phyloP scores from a whole-genome alignment of 2,113 vertebrate genomes.

The Lepus americanus region DNA sequence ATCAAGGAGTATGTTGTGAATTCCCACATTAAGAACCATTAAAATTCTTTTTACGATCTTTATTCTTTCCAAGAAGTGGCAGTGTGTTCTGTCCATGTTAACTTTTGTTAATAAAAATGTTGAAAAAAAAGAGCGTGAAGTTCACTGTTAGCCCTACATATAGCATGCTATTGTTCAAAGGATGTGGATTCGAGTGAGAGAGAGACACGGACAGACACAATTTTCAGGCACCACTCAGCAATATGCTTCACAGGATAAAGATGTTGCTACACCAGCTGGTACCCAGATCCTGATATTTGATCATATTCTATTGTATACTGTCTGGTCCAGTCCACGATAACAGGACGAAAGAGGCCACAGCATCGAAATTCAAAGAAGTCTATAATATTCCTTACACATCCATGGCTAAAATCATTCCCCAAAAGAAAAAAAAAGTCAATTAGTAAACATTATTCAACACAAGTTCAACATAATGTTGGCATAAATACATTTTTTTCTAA shows the following conservation, averaged over 20 bases:
- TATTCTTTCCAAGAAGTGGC: conserved; percentile 89
- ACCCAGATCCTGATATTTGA: conserved; percentile 97
- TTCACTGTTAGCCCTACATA: conserved; percentile 90
- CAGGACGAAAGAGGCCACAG: conserved; percentile 97
- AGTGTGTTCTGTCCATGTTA: conserved; percentile 92
- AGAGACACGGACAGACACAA: conserved; percentile 84
- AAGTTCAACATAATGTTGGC: not conserved
- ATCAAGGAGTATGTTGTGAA: conserved; percentile 78
- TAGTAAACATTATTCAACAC: conserved; percentile 72
- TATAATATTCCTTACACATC: conserved; percentile 97
- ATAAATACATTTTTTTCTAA: conserved; percentile 53
- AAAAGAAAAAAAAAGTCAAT: conserved; percentile 25
- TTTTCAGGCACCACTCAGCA: conserved; percentile 92
- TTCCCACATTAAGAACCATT: conserved; percentile 88
- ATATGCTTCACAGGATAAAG: conserved; percentile 86
- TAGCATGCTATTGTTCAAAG: conserved; percentile 95
- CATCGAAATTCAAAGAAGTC: conserved; percentile 99
- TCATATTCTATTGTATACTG: conserved; percentile 99
- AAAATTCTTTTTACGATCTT: conserved; percentile 89
- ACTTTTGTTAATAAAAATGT: conserved; percentile 88
- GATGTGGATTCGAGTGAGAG: conserved; percentile 89
- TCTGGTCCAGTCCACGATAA: conserved; percentile 97
- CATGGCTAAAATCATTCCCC: conserved; percentile 90
- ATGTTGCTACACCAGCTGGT: conserved; percentile 96
- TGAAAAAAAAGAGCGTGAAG: conserved; percentile 88